Conservation (phyloP, 2,113 vertebrate genomes). For the Columba janthina region DNA sequence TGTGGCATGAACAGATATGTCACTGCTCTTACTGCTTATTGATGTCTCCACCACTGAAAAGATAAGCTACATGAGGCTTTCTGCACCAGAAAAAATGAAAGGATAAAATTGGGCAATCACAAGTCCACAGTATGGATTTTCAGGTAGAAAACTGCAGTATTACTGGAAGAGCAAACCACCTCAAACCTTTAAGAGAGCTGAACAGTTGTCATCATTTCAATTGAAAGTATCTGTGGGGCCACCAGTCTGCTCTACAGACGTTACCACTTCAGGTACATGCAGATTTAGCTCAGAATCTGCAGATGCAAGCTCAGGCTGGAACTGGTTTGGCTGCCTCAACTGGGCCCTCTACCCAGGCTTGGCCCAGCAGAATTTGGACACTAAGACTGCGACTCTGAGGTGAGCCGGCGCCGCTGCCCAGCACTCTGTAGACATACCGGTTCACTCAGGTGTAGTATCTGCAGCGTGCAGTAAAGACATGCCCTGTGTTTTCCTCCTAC, state of each 20-base stretch:
- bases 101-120: background rate
- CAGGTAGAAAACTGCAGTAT: background rate
- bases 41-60: background rate
- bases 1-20: background rate
- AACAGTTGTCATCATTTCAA: background rate
- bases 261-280: background rate
- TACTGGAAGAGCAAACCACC: background rate
- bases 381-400: background rate
- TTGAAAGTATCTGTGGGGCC: background rate
- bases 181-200: background rate
- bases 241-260: background rate
- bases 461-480: background rate
- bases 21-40: background rate
- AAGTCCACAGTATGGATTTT: background rate
- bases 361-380: background rate
- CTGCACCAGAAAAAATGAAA: background rate
- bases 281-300: background rate
- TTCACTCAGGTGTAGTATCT: background rate
- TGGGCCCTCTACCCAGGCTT: background rate
- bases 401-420: background rate
- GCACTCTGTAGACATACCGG: background rate
- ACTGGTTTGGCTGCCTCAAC: background rate
- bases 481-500: background rate
- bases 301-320: background rate
- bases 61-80: background rate